Evolutionary conservation across 2,888 invertebrate species (phyloP).

Genomic region (Ormyrus labotus): DNA sequence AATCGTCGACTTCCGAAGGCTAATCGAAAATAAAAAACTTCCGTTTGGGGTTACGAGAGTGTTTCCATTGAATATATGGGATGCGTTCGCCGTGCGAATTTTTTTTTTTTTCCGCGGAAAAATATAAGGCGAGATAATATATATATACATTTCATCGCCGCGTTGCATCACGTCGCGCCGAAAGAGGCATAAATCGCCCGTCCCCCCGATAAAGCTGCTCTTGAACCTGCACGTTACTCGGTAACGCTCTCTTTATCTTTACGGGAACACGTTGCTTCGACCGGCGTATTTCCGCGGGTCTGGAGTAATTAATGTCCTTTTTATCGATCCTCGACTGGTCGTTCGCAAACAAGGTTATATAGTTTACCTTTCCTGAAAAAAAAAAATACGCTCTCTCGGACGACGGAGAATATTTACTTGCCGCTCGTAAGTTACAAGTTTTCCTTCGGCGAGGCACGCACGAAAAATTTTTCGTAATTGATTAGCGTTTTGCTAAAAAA

Average conservation of each 20-base stretch:
- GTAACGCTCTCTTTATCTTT: constrained; percentile 30
- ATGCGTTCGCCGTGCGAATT: background rate
- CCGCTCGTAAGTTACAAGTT: too few relatives aligned
- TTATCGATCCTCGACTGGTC: constrained; percentile 16
- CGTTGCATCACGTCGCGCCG: background rate
- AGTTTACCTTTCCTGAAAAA: constrained; percentile 11
- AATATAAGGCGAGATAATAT: background rate
- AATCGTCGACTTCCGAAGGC: constrained; percentile 31
- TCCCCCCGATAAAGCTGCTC: constrained; percentile 16
- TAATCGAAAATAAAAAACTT: constrained; percentile 49
- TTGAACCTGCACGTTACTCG: constrained; percentile 17
- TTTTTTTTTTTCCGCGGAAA: background rate
- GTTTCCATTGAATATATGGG: background rate
- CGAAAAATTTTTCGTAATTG: too few relatives aligned
- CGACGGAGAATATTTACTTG: too few relatives aligned
- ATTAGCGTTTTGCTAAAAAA: too few relatives aligned
- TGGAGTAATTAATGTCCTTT: constrained; percentile 37
- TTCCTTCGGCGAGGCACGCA: too few relatives aligned
- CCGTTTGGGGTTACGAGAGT: constrained; percentile 25
- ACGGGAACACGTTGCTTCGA: constrained; percentile 16
- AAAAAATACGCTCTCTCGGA: too few relatives aligned
- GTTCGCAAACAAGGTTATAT: too few relatives aligned
- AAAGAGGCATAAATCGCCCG: background rate
- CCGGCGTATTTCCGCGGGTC: constrained; percentile 14
- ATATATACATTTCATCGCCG: background rate